Percentiles rank a stretch among this genome's conserved stretches.
Conservation (phyloP, 2,888 invertebrate species). For the Octonoba sinensis region DNA sequence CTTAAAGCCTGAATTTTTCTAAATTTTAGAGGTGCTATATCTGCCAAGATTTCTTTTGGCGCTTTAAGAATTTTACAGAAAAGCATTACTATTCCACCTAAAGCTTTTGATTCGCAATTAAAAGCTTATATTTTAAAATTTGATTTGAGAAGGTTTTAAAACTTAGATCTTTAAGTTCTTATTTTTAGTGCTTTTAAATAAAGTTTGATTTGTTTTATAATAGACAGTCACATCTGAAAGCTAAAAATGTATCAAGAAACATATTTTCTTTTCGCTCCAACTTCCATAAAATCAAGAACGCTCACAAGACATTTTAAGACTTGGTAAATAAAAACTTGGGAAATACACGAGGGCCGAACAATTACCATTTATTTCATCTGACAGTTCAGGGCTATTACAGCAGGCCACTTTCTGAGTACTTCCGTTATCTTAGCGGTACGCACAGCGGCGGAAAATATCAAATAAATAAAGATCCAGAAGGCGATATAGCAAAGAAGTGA, state of each 20-base stretch:
- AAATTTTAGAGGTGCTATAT: no score
- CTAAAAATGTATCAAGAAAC: conserved; percentile 30
- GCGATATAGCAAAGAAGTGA: conserved; percentile 50
- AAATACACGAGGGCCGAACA: conserved; percentile 43
- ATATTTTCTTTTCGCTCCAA: conserved; percentile 35
- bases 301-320: conserved; percentile 53
- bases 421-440: conserved; percentile 49
- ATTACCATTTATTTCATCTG: conserved; percentile 59
- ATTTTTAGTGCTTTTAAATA: no score
- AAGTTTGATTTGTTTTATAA: no score
- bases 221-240: neutral
- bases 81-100: no score
- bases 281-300: conserved; percentile 38
- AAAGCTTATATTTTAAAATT: no score
- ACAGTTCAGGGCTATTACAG: conserved; percentile 56
- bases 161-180: no score
- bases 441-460: conserved; percentile 58
- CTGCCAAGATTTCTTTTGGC: no score
- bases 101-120: no score
- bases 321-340: conserved; percentile 55
- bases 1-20: no score
- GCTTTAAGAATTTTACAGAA: no score
- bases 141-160: no score
- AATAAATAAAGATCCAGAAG: conserved; percentile 59
- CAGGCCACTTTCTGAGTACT: conserved; percentile 53